A percentile compares a stretch with the other conserved stretches of the same genome.
Evolutionary conservation across 2,888 invertebrate species (phyloP).

Genomic region (Lottia scabra): DNA sequence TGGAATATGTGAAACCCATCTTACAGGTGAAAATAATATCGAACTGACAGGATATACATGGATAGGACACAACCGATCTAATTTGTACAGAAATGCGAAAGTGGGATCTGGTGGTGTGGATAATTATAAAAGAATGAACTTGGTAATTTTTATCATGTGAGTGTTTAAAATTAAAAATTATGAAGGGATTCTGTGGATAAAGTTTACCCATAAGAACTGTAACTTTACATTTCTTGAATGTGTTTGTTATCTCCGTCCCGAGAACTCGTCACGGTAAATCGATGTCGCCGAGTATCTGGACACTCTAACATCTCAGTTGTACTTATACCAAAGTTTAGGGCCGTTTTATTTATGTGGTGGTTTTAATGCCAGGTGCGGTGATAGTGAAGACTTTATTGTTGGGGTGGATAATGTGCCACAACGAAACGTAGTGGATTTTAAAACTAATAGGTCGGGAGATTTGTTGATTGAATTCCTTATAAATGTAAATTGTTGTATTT

Average conservation of each 20-base stretch:
- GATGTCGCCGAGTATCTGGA: background rate
- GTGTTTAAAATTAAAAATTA: too few relatives aligned
- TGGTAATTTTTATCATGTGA: too few relatives aligned
- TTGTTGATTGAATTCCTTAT: background rate
- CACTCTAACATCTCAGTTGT: background rate
- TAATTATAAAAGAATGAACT: too few relatives aligned
- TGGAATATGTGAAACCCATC: too few relatives aligned
- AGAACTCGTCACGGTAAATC: background rate
- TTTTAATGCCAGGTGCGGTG: background rate
- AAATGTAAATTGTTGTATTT: slow-evolving; percentile 2
- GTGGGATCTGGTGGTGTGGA: too few relatives aligned
- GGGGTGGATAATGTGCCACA: background rate
- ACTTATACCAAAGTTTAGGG: background rate
- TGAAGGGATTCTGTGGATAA: too few relatives aligned
- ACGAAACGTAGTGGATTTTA: background rate
- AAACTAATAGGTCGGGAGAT: background rate
- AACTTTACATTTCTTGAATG: background rate
- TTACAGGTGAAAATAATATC: too few relatives aligned
- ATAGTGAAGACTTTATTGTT: background rate
- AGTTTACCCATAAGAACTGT: too few relatives aligned
- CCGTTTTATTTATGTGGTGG: background rate
- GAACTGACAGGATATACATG: too few relatives aligned
- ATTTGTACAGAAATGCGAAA: too few relatives aligned
- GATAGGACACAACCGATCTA: too few relatives aligned
- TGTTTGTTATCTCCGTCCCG: background rate